Evolutionary conservation across 2,888 invertebrate species (phyloP), one percentile per base, ranked within the genome.

Genomic region (Patella pellucida): DNA sequence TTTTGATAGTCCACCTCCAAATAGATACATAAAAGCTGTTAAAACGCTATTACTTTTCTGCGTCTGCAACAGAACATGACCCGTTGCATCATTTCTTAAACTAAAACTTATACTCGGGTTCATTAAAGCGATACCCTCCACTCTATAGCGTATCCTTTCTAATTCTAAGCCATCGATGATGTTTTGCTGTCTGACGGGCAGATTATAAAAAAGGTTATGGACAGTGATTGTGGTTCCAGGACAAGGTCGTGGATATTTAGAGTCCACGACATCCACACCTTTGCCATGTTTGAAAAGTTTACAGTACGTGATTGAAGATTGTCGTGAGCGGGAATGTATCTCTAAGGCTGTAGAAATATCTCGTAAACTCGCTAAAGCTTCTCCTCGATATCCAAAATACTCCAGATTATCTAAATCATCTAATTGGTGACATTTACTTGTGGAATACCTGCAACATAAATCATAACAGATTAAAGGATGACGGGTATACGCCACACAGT

Each of bases 181-280:
- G 68, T 91, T 85, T 84, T 93, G 93, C 81, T 92, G 93, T 83
- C 94, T 91, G 27, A 95, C 94, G 0, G 93, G 93, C 15, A 93
- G 88, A 84, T 94, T 94, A 85, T 93, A 92, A 82, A 95, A 92
- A 83, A 95, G 93, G 71, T 94, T 94, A 84, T 93, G 92, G 68
- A 95, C 92, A 72, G 94, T 94, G 14, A 95, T 93, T 14, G 95
- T 95, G 0, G 95, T 95, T 74, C 96, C 96, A 80, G 91, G 91
- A 68, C 94, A 93, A 9, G 95, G 94, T 82, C 95, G 92, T n/a
- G 82, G 84, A 15, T 78, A 75, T 68, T 81, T 75, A 7, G 89
- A 86, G 52, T 87, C 83, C 5, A 86, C 80, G n/a, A 93, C 86
- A 41, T 87, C 82, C 14, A 90, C 87, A 71, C 90, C 85, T 82